These are phyloP conservation scores for Myripristis murdjan DNA, from an alignment of 2,797 vertebrate genomes.

Conservation along the genomic window DNA sequence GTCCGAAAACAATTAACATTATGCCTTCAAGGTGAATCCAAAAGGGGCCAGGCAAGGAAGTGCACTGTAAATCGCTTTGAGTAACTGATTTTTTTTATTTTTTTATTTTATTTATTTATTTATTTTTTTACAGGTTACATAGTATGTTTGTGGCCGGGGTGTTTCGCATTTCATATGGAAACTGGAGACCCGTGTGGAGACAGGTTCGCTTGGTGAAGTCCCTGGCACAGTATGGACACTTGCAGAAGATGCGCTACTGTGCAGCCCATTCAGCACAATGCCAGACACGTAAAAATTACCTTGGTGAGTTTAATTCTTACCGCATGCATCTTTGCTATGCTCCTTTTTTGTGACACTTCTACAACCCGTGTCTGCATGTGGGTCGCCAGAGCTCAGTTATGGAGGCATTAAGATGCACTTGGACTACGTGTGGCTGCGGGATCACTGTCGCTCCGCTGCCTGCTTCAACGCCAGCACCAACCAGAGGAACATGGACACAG, in stretches of 20 bases:
- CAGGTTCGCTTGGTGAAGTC: background rate
- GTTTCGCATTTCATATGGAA: conserved; percentile 2
- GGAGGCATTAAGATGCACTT: conserved; percentile 85
- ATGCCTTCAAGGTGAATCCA: too few relatives aligned
- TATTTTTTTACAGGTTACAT: too few relatives aligned
- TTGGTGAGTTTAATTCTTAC: conserved; percentile 72
- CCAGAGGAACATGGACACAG: conserved; percentile 93
- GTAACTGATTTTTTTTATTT: too few relatives aligned
- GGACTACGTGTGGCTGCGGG: conserved; percentile 94
- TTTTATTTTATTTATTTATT: too few relatives aligned
- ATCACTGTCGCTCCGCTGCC: conserved; percentile 92
- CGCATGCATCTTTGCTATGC: too few relatives aligned
- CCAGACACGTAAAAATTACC: conserved; percentile 60
- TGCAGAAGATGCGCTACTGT: conserved; percentile 42
- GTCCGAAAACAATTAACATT: too few relatives aligned
- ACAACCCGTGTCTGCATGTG: background rate
- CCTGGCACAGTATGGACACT: conserved; percentile 9
- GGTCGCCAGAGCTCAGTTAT: conserved; percentile 84
- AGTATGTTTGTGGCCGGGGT: conserved; percentile 11
- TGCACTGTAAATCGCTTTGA: too few relatives aligned
- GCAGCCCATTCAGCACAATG: conserved; percentile 28
- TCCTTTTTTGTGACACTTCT: too few relatives aligned
- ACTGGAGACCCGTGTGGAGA: background rate
- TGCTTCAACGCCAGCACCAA: conserved; percentile 91
- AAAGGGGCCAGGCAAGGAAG: too few relatives aligned